Evolutionary conservation across 2,888 invertebrate species (phyloP), one percentile per base, ranked within the genome.

Genomic region (Limnephilus auricula): DNA sequence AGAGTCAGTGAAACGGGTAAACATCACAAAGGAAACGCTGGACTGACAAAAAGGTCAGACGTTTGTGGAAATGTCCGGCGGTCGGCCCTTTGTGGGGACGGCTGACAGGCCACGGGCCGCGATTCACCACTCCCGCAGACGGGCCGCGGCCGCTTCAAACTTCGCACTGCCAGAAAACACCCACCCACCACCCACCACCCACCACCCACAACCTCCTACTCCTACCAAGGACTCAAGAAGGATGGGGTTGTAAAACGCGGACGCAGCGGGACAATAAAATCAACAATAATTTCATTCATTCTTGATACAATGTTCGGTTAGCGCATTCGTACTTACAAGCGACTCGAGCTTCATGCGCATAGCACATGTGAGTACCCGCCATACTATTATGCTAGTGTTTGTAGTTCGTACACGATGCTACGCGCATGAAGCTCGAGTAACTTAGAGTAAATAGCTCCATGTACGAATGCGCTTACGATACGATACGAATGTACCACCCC

Each of bases 21-120:
- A 79, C 79, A 88, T 88, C 78, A 78, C 87, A 88, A 88, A 88
- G 87, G 32, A 78, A 88, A 88, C 37, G 87, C 30, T 79, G 37
- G 34, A 88, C 87, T 88, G 87, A 88, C 87, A 88, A 78, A 88
- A 88, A 88, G 87, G 87, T 88, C 87, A 88, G 87, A 88, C 87
- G 78, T 88, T 88, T 88, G 87, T 88, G 87, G 32, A 88, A 88
- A 88, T 79, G 87, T 88, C 87, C 87, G 30, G 78, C 78, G 78
- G 87, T 78, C 87, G 30, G 87, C 87, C 87, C 87, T 88, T 88
- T 88, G 87, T 88, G 87, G 79, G 32, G 31, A 25, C 78, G 87
- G 87, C 87, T 88, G 87, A 88, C 87, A 79, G 87, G 31, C 80
- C 80, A 65, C 25, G 65, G 65, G 25, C 65, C 65, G 65, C 65